A percentile compares a stretch with the other conserved stretches of the same genome.
These are phyloP conservation scores for Notothenia coriiceps DNA, from an alignment of 2,113 vertebrate species.

Conservation along the genomic window DNA sequence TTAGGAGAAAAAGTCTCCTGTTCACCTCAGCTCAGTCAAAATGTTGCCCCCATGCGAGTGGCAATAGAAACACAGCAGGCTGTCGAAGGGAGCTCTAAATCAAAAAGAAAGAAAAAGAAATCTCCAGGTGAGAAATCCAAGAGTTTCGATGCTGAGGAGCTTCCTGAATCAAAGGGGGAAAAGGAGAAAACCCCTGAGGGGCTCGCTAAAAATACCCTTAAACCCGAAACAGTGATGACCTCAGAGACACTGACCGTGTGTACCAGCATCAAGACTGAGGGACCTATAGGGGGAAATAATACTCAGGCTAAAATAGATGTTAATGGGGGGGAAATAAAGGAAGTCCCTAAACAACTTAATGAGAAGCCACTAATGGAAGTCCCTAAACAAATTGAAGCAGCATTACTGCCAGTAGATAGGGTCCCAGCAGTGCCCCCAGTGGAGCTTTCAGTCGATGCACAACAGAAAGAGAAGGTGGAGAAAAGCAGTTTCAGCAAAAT, in stretches of 20 bases:
- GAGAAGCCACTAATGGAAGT: neutral
- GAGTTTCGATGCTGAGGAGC: constrained; percentile 20
- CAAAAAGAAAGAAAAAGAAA: constrained; percentile 80
- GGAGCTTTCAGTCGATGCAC: constrained; percentile 23
- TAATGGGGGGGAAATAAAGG: constrained; percentile 16
- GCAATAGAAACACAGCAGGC: constrained; percentile 46
- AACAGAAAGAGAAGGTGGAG: constrained; percentile 33
- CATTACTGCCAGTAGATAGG: neutral
- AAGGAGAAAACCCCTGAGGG: constrained; percentile 21
- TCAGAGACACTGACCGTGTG: constrained; percentile 10
- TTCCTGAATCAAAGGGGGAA: constrained; percentile 14
- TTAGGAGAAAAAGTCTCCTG: constrained; percentile 7
- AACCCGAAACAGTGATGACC: constrained; percentile 13
- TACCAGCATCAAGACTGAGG: constrained; percentile 19
- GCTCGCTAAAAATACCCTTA: constrained; percentile 5
- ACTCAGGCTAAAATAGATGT: constrained; percentile 7
- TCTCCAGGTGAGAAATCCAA: constrained; percentile 57
- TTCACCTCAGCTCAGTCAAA: constrained; percentile 23
- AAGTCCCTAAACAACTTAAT: constrained; percentile 30
- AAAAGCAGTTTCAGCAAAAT: constrained; percentile 19
- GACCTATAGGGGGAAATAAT: constrained; percentile 13
- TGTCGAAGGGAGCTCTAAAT: constrained; percentile 64
- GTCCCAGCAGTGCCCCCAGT: constrained; percentile 35
- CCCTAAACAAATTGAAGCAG: constrained; percentile 22
- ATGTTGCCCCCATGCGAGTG: constrained; percentile 19